Evolutionary conservation across 1,140 invertebrate species (phyloP).

Genomic region (Hycleus cichorii): DNA sequence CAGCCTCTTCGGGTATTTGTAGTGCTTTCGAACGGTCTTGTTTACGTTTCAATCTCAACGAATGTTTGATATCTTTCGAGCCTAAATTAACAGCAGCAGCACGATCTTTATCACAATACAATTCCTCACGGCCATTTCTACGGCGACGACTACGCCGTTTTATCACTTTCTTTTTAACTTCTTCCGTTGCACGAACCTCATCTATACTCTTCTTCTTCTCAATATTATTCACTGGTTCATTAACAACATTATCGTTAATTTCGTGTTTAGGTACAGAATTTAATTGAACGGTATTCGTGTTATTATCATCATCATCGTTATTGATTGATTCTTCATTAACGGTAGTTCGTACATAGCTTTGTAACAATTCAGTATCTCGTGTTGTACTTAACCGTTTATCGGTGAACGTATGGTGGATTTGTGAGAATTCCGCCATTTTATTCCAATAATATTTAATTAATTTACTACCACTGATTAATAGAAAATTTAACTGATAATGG

Average conservation of each 20-base stretch:
- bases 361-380: constrained; percentile 63
- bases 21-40: constrained; percentile 66
- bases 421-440: constrained; percentile 4
- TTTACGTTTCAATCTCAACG: constrained; percentile 68
- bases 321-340: constrained; percentile 35
- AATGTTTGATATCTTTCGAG: constrained; percentile 72
- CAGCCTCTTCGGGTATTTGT: constrained; percentile 70
- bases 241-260: constrained; percentile 24
- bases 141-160: constrained; percentile 14
- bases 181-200: constrained; percentile 34
- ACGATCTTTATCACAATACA: constrained; percentile 84
- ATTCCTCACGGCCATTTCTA: constrained; percentile 48
- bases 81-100: constrained; percentile 83
- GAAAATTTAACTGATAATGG: too few relatives aligned
- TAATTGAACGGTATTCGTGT: constrained; percentile 6
- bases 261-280: constrained; percentile 1
- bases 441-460: too few relatives aligned
- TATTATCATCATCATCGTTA: constrained; percentile 19
- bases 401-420: constrained; percentile 1
- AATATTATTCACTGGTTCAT: constrained; percentile 23
- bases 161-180: constrained; percentile 45
- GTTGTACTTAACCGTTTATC: constrained; percentile 46
- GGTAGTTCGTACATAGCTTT: constrained; percentile 64
- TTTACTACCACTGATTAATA: too few relatives aligned
- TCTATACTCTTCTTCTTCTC: constrained; percentile 12